A percentile compares a stretch with the other conserved stretches of the same genome.
Evolutionary conservation across 2,797 vertebrate species (phyloP).

Genomic region (Sparus aurata): DNA sequence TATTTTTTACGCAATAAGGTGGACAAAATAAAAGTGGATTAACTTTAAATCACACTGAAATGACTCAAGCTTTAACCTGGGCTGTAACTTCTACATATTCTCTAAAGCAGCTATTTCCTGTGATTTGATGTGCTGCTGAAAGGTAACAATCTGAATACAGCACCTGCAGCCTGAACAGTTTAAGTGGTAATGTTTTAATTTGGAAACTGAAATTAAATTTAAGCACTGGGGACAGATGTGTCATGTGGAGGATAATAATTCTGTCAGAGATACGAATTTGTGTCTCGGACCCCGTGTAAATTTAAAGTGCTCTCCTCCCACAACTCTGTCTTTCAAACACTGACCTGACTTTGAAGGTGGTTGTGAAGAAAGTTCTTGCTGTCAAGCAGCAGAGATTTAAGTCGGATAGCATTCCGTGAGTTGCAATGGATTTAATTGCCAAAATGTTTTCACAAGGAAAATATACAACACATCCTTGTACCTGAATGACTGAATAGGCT

Average conservation of each 20-base stretch:
- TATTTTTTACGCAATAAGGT: not conserved
- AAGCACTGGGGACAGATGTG: conserved; percentile 27
- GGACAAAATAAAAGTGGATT: not conserved
- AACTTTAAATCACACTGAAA: conserved; percentile 2
- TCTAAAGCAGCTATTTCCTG: not conserved
- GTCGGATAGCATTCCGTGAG: conserved; percentile 13
- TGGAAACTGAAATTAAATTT: conserved; percentile 28
- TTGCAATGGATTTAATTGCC: conserved; percentile 15
- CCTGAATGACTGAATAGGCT: too few species aligned
- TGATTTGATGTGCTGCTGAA: conserved; percentile 9
- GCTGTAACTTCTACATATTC: not conserved
- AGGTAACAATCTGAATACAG: not conserved
- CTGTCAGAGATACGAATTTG: conserved; percentile 37
- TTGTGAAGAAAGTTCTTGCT: not conserved
- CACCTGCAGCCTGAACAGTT: conserved; percentile 16
- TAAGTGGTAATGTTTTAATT: conserved; percentile 37
- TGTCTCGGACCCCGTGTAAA: conserved; percentile 1
- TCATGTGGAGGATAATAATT: conserved; percentile 14
- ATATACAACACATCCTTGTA: too few species aligned
- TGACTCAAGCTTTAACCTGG: not conserved
- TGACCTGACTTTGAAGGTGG: not conserved
- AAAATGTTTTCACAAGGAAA: not conserved
- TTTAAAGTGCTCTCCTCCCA: conserved; percentile 21
- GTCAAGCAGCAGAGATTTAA: conserved; percentile 11
- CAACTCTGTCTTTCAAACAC: not conserved